Conservation (phyloP, 2,888 invertebrate genomes). For the Xestoiulus laeticollis region DNA sequence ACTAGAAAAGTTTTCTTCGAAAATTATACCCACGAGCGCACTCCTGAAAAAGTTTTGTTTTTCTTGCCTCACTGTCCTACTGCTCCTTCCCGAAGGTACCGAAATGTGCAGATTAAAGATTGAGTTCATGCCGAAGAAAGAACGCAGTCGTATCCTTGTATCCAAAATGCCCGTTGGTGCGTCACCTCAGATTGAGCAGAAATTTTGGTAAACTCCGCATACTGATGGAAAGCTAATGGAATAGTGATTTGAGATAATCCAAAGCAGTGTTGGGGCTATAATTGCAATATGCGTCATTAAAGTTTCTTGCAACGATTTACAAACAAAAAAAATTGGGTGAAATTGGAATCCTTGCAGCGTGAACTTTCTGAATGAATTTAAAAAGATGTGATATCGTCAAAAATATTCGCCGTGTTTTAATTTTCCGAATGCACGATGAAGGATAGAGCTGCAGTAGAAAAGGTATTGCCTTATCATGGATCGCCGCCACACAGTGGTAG, state of each 20-base stretch:
- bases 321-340: background rate
- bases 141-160: background rate
- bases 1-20: conserved; percentile 36
- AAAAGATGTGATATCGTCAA: background rate
- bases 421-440: background rate
- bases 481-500: background rate
- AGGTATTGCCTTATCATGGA: background rate
- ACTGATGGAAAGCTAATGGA: conserved; percentile 10
- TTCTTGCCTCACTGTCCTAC: conserved; percentile 39
- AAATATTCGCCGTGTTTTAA: background rate
- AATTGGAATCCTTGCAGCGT: background rate
- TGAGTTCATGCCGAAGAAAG: background rate
- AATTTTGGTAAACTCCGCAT: background rate
- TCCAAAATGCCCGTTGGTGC: background rate
- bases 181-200: background rate
- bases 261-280: background rate
- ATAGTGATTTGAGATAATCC: background rate
- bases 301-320: no score
- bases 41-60: conserved; percentile 32
- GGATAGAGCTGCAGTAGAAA: background rate
- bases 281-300: background rate
- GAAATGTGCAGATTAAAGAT: conserved; percentile 35
- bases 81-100: conserved; percentile 38
- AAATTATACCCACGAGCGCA: conserved; percentile 25
- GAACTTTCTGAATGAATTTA: background rate